Evolutionary conservation across 2,888 invertebrate genomes (phyloP).

Genomic region (Ypsolopha scabrella): DNA sequence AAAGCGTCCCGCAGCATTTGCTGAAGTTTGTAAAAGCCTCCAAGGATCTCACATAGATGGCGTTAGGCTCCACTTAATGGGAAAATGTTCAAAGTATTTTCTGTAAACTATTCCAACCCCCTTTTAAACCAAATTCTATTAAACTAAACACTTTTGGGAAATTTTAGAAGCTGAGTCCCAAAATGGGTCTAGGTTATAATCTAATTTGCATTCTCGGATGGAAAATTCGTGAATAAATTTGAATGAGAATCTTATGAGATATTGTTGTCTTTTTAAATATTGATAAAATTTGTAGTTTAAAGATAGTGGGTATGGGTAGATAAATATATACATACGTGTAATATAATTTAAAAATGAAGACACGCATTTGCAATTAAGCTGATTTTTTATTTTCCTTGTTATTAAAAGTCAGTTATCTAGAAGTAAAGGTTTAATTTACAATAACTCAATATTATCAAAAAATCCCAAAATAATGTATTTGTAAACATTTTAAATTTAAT

Average conservation of each 20-base stretch:
- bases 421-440: too few relatives aligned
- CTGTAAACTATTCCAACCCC: conserved; percentile 15
- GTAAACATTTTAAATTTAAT: too few relatives aligned
- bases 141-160: background rate
- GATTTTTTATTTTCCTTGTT: too few relatives aligned
- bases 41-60: conserved; percentile 65
- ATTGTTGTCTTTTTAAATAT: background rate
- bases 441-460: too few relatives aligned
- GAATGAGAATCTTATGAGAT: background rate
- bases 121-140: conserved; percentile 11
- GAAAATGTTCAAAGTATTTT: background rate
- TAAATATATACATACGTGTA: too few relatives aligned
- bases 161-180: background rate
- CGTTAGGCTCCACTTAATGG: conserved; percentile 55
- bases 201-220: conserved; percentile 6
- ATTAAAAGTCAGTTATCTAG: too few relatives aligned
- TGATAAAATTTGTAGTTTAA: background rate
- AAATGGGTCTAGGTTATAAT: background rate
- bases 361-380: too few relatives aligned
- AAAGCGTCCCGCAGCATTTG: conserved; percentile 59
- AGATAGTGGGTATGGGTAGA: too few relatives aligned
- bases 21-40: conserved; percentile 56
- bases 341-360: too few relatives aligned
- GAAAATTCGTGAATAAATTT: conserved; percentile 12
- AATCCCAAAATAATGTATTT: too few relatives aligned